Base-by-base conservation (phyloP, 1,140 invertebrate genomes). In the Drosophila bocki region DNA sequence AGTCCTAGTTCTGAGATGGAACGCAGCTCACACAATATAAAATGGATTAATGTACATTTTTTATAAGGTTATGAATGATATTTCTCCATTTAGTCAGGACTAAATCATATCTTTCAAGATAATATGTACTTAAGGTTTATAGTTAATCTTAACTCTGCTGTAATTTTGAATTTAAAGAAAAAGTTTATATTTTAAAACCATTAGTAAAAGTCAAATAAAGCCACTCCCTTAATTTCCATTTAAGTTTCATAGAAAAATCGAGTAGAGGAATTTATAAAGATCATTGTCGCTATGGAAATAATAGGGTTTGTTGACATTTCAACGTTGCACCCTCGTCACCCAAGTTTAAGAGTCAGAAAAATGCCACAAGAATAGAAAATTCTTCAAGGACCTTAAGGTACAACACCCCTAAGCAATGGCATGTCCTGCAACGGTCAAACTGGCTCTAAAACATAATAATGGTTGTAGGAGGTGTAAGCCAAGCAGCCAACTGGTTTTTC, bases 401-500 rank as follows among this genome's bases (percentile, higher is more conserved):
- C 48, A 19, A 51, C 62, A 44, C 56, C 62, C 62, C 12, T 53
- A 17, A 37, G 22, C 32, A 50, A 22, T 33, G 42, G 13, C 41
- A 67, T 53, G 67, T 68, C 41, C 67, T 56, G 29, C 13, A 45
- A 42, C 8, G 48, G 47, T 56, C 12, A 35, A 17, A 32, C 29
- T 41, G 29, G 11, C 50, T 58, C 56, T 64, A 17, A 39, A 35
- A 71, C 22, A 37, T 47, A 17, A n/a, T 12, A 37, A 39, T 33
- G 54, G 51, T 59, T 51, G 62, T 45, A 58, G 63, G 63, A 37
- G 33, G 53, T 56, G 68, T 59, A 57, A 42, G 75, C 19, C 50
- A 17, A 71, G 47, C 42, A 45, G 53, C 54, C 58, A 72, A 82
- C 82, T 82, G 70, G 80, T 82, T 65, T 50, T 47, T 56, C 64